Evolutionary conservation across 2,113 vertebrate genomes (phyloP).

Genomic region (Accipiter cooperii): DNA sequence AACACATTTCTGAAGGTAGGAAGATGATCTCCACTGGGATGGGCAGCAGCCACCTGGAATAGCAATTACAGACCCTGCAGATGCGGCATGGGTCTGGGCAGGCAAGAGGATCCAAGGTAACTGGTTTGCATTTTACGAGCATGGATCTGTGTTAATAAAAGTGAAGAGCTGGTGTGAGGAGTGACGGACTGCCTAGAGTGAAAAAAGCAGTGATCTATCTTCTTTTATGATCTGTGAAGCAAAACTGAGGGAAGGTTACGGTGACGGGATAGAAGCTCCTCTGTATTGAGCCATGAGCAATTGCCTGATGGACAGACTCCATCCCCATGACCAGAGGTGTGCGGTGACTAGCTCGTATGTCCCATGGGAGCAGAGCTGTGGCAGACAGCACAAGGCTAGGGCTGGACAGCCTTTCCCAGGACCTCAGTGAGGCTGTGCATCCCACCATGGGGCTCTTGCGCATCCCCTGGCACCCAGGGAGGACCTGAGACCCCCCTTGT

Average conservation of each 20-base stretch:
- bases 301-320: neutral
- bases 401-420: neutral
- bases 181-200: neutral
- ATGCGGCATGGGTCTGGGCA: neutral
- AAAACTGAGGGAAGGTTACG: neutral
- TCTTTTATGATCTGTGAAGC: neutral
- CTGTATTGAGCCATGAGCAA: neutral
- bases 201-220: neutral
- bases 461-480: neutral
- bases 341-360: rapidly evolving
- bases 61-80: neutral
- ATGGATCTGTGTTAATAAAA: neutral
- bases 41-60: neutral
- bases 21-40: neutral
- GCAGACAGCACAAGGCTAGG: neutral
- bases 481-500: no score
- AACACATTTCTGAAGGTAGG: neutral
- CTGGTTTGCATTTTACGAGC: neutral
- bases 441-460: neutral
- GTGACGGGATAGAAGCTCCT: neutral
- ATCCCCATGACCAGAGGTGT: rapidly evolving
- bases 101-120: neutral
- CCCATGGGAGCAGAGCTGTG: neutral
- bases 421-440: neutral
- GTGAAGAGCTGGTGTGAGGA: neutral